Conservation (phyloP, 2,888 invertebrate species). For the Lamellibrachia satsuma region DNA sequence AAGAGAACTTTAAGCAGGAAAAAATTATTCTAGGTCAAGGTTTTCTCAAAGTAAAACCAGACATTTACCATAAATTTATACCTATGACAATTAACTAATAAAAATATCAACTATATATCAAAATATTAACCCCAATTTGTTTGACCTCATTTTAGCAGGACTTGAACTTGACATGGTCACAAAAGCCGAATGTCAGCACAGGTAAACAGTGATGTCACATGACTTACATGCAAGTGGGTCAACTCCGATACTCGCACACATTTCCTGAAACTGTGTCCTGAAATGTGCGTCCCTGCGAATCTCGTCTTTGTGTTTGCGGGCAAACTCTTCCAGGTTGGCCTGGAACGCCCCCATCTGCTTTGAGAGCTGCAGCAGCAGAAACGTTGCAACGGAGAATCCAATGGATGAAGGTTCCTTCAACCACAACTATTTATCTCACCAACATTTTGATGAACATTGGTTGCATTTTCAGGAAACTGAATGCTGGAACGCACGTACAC, state of each 20-base stretch:
- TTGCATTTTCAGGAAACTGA: too few relatives aligned
- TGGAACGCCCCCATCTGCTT: conserved; percentile 93
- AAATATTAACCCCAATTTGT: conserved; percentile 21
- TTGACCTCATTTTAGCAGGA: not conserved
- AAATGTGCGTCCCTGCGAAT: conserved; percentile 95
- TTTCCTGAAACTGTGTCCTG: conserved; percentile 93
- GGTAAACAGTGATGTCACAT: not conserved
- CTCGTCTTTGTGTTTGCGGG: conserved; percentile 91
- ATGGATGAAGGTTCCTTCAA: too few relatives aligned
- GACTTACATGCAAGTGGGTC: conserved; percentile 92
- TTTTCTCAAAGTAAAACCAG: too few relatives aligned
- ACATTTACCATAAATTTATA: too few relatives aligned
- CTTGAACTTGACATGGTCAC: not conserved
- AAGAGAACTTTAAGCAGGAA: too few relatives aligned
- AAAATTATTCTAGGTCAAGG: too few relatives aligned
- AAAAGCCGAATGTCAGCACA: not conserved
- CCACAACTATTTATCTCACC: too few relatives aligned
- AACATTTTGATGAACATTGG: not conserved
- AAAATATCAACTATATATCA: not conserved
- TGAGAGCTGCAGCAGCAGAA: conserved; percentile 71
- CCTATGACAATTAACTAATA: too few relatives aligned
- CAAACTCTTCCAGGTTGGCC: conserved; percentile 92
- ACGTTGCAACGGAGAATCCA: not conserved
- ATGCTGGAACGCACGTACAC: too few relatives aligned
- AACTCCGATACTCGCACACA: conserved; percentile 99